Evolutionary conservation across 1,140 invertebrate genomes (phyloP), one percentile per base, ranked within the genome.

Genomic region (Brachionus plicatilis): DNA sequence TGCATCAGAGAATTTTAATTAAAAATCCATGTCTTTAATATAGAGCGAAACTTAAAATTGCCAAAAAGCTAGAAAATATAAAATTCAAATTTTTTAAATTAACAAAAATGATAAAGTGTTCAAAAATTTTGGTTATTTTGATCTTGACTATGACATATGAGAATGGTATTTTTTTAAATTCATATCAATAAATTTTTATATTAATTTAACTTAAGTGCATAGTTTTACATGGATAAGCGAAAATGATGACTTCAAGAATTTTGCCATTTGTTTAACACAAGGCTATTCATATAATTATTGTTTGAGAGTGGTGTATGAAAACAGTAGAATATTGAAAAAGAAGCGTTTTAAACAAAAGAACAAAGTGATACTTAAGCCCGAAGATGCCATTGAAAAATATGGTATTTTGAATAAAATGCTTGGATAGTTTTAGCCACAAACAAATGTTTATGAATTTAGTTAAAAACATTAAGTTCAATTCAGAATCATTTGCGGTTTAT

Each of bases 221-320:
- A 17, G 33, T 9, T 72, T 72, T 72, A 72, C 68, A 20, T 72
- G 68, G 68, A 72, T 72, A n/a, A 72, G 68, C 6, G 33, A 41
- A 41, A 72, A 72, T 41, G 68, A 72, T 72, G 68, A 72, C 17
- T 43, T 72, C 17, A 72, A 41, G 17, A 72, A 72, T 72, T 72
- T 72, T 43, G 68, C 41, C 7, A 41, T 72, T 7, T 72, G 68
- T 43, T 43, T 72, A n/a, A 72, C 29, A n/a, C 33, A 72, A 47
- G 17, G 68, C 14, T 43, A 72, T 11, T 43, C 68, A 3, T 72
- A 72, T 72, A 12, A 45, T 5, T 72, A 41, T 72, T 72, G 68
- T 72, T 43, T 72, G 9, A 72, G 68, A 72, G 17, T 43, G 33
- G 68, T 72, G 33, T 72, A 72, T 43, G 68, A 72, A 43, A 72